Base-by-base conservation (phyloP, 1,140 invertebrate genomes). In the Harpegnathos saltator region DNA sequence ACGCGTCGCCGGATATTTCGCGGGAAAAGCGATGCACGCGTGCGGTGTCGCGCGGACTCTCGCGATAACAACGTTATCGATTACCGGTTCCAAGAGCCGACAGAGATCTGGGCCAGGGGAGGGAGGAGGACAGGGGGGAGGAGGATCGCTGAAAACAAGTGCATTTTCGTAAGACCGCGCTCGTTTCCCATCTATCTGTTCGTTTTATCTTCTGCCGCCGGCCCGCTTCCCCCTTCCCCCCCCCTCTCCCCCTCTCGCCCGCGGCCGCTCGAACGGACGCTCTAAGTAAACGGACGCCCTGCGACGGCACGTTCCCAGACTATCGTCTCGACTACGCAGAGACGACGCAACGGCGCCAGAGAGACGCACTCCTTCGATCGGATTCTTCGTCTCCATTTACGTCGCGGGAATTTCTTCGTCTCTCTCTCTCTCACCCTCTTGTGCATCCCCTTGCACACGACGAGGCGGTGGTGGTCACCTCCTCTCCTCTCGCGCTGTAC, bases 371-470 rank as follows among this genome's bases (percentile, higher is more conserved):
- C 69, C 85, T 88, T 88, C 86, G 86, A 88, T 87, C 86, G 85
- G 85, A 88, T 88, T 88, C 86, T 87, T 71, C 52, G 85, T 84
- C 85, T 88, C 85, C 86, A 84, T 86, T 87, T 87, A 88, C 86
- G 86, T 88, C 78, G 85, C 86, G 72, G 65, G 85, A 84, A 87
- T 88, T 84, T 80, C 85, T 78, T 29, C 58, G 74, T 54, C 68
- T 44, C 58, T 66, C n/a, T n/a, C n/a, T n/a, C n/a, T n/a, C n/a
- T n/a, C n/a, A n/a, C n/a, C n/a, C n/a, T n/a, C 50, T 58, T 12
- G 58, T 38, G 61, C 63, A 54, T 78, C 63, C 62, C 62, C 63
- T 58, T 69, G 52, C 63, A 68, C 17, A 68, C 50, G 62, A 68
- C 24, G 44, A n/a, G n/a, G n/a, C n/a, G n/a, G n/a, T n/a, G n/a